Percentiles rank a stretch among this genome's conserved stretches.
These are phyloP conservation scores for Rissa tridactyla DNA, from an alignment of 2,113 vertebrate species.

Conservation along the genomic window DNA sequence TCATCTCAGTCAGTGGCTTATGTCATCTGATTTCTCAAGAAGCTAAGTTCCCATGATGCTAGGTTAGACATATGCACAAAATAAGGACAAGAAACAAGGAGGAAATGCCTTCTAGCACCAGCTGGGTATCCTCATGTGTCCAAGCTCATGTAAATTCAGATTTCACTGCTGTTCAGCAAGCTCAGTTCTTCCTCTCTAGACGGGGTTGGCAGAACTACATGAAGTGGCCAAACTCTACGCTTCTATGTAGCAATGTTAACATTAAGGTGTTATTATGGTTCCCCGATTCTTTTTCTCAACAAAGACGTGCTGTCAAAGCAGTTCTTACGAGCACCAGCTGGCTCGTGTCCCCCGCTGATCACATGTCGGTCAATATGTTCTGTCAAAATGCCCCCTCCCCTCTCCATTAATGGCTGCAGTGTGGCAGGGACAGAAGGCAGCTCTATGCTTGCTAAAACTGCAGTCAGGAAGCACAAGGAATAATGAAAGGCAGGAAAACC, in stretches of 20 bases:
- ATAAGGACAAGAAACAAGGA: not conserved
- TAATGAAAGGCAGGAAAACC: not conserved
- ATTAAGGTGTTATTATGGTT: not conserved
- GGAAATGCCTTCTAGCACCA: not conserved
- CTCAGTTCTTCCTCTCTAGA: not conserved
- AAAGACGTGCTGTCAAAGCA: not conserved
- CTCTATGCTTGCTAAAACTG: not conserved
- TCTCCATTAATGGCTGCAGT: not conserved
- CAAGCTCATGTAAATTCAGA: not conserved
- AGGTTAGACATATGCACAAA: not conserved
- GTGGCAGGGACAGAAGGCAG: not conserved
- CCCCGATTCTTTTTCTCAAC: not conserved
- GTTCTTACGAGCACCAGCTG: not conserved
- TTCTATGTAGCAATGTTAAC: not conserved
- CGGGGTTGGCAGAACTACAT: not conserved
- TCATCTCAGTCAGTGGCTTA: not conserved
- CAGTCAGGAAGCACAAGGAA: not conserved
- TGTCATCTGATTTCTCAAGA: not conserved
- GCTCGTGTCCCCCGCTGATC: not conserved
- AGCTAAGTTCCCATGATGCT: not conserved
- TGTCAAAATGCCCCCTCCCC: not conserved
- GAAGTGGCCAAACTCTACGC: not conserved
- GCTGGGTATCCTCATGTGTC: not conserved
- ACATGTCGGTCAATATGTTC: not conserved
- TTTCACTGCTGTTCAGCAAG: not conserved